A percentile compares a stretch with the other conserved stretches of the same genome.
Evolutionary conservation across 2,113 vertebrate species (phyloP).

Genomic region (Campylorhamphus procurvoides): DNA sequence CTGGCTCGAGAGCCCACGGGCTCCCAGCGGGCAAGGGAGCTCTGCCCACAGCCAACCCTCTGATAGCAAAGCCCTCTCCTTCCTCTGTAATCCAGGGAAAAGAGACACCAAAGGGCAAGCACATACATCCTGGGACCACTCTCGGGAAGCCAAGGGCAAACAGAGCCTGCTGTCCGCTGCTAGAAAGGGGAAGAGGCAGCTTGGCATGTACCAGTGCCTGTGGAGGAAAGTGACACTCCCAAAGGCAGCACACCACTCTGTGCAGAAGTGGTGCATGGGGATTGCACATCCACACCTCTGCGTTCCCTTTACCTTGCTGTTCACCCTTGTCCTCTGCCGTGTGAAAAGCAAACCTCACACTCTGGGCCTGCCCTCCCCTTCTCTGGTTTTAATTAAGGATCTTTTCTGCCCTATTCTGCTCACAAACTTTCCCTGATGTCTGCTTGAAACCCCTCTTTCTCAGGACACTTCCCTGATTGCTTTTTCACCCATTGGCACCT

Average conservation of each 20-base stretch:
- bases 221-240: background rate
- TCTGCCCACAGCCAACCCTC: background rate
- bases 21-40: background rate
- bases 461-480: background rate
- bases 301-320: background rate
- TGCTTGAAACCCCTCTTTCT: background rate
- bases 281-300: background rate
- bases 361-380: background rate
- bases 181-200: background rate
- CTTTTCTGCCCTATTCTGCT: background rate
- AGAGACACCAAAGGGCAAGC: background rate
- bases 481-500: background rate
- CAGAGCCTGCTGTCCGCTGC: background rate
- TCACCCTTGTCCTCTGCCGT: background rate
- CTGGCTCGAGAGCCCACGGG: background rate
- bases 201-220: accelerated
- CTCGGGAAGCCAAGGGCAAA: background rate
- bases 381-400: background rate
- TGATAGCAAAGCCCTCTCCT: background rate
- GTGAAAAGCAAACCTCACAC: background rate
- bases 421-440: accelerated
- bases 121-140: background rate
- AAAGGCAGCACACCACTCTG: accelerated
- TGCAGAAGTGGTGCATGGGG: accelerated
- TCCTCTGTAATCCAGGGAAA: background rate